Conservation (phyloP, 2,113 vertebrate species). For the Festucalex cinctus region DNA sequence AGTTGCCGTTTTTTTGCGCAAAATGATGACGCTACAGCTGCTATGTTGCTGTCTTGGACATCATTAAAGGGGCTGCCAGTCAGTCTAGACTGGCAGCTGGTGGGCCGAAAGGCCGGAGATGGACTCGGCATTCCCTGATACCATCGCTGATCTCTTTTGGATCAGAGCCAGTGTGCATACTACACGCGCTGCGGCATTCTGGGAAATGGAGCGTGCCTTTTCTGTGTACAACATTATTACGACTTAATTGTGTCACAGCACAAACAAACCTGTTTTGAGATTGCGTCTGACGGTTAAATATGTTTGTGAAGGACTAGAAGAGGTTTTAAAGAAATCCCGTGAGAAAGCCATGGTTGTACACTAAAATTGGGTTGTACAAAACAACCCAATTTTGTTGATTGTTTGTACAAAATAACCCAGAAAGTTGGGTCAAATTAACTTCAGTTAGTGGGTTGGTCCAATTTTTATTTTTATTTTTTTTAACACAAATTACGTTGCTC, state of each 20-base stretch:
- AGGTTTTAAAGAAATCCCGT: background rate
- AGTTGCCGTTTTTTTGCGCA: background rate
- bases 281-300: background rate
- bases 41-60: conserved; percentile 6
- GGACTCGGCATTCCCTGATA: conserved; percentile 43
- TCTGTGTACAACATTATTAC: background rate
- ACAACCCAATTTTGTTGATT: no score
- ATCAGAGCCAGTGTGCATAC: conserved; percentile 35
- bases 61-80: conserved; percentile 29
- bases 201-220: conserved; percentile 2
- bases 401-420: no score
- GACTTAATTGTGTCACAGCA: background rate
- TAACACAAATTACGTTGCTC: no score
- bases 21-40: background rate
- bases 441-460: no score
- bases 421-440: no score
- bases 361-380: no score
- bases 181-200: conserved; percentile 4
- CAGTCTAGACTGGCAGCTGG: conserved; percentile 53
- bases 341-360: no score
- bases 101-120: conserved; percentile 35
- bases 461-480: no score
- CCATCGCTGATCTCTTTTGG: conserved; percentile 46
- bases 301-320: background rate
- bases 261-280: background rate